phyloP scores from a whole-genome alignment of 53 echinoderm and acorn worm species.

The Patiria pectinifera region DNA sequence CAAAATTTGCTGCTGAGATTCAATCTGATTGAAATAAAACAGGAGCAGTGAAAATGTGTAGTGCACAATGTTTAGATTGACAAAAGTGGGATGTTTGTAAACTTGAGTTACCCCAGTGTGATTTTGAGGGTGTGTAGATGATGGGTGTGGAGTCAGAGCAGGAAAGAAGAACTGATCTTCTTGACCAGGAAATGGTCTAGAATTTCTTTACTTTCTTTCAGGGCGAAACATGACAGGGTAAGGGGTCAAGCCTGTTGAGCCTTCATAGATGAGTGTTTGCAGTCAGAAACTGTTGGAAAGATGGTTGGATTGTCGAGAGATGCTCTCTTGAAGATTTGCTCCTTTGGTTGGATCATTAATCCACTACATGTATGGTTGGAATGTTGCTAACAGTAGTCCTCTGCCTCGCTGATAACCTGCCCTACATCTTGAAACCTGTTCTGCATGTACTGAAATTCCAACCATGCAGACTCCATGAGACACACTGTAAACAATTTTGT shows the following conservation, averaged over 20 bases:
- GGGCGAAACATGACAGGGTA: not conserved
- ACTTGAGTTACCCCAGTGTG: no score
- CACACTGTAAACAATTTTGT: not conserved
- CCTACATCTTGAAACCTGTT: not conserved
- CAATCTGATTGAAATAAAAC: no score
- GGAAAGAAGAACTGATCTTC: no score
- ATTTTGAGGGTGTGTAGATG: no score
- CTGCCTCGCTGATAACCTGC: not conserved
- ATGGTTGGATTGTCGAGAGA: not conserved
- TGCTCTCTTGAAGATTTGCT: not conserved
- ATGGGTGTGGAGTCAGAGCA: no score
- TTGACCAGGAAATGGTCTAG: no score
- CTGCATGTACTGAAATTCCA: not conserved
- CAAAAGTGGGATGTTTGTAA: no score
- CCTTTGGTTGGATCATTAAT: not conserved
- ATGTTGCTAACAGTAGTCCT: not conserved
- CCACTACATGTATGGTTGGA: not conserved
- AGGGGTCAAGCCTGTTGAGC: not conserved
- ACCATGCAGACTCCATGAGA: not conserved
- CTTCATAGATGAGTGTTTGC: not conserved
- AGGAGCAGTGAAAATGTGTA: no score
- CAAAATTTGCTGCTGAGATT: no score
- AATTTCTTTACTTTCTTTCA: not conserved
- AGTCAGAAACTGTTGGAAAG: not conserved
- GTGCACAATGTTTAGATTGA: no score